These are phyloP conservation scores for Oeneis ivallda DNA, from an alignment of 2,888 invertebrate species.

Conservation along the genomic window DNA sequence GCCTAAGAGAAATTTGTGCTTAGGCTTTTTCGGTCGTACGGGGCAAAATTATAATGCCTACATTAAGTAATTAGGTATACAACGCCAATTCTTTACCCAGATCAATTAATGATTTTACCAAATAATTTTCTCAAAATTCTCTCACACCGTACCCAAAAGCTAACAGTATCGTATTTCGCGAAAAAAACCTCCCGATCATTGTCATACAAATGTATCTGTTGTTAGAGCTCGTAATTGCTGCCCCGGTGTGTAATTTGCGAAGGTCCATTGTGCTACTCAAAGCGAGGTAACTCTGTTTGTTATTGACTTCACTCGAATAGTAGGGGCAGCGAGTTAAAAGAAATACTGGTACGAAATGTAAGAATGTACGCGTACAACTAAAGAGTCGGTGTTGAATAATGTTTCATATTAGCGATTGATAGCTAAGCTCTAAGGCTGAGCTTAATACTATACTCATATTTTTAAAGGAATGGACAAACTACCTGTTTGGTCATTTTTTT, in stretches of 20 bases:
- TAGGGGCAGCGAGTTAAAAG: constrained; percentile 29
- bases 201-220: constrained; percentile 81
- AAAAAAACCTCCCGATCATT: constrained; percentile 68
- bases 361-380: neutral
- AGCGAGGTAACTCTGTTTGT: constrained; percentile 52
- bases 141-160: constrained; percentile 14
- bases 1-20: too few species aligned
- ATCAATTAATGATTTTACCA: neutral
- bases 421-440: neutral
- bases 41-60: too few species aligned
- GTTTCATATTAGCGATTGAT: neutral
- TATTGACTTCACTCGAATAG: constrained; percentile 38
- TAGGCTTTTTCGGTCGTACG: too few species aligned
- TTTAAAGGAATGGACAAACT: too few species aligned
- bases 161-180: constrained; percentile 64
- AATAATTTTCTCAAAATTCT: constrained; percentile 16
- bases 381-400: neutral
- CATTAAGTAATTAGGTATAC: too few species aligned
- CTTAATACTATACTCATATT: too few species aligned
- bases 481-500: too few species aligned
- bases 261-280: constrained; percentile 64
- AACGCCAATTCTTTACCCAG: too few species aligned
- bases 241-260: constrained; percentile 72
- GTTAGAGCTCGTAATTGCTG: constrained; percentile 71
- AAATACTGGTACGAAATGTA: neutral